A percentile compares a stretch with the other conserved stretches of the same genome.
phyloP scores from a whole-genome alignment of 1,140 invertebrate genomes.

The Octopus bimaculoides region DNA sequence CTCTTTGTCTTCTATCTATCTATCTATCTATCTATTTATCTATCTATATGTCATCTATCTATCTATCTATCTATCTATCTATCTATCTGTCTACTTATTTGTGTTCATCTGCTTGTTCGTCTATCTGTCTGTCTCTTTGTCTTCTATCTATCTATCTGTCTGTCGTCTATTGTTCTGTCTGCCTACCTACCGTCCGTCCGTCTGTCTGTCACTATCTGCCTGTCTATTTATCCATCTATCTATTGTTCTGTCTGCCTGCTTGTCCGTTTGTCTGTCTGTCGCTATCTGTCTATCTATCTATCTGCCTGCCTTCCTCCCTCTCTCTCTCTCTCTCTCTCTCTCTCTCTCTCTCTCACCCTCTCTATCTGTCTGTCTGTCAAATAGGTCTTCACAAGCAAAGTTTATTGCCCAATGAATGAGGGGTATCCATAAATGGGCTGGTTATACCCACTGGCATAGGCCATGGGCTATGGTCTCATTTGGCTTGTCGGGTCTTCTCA shows the following conservation, averaged over 20 bases:
- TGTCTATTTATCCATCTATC: neutral
- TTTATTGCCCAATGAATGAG: no score
- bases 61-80: constrained; percentile 15
- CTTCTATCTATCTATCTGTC: neutral
- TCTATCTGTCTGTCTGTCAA: neutral
- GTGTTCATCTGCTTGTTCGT: neutral
- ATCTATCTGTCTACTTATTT: neutral
- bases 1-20: constrained; percentile 43
- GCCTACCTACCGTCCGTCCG: no score
- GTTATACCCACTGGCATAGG: no score
- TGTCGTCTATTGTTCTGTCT: no score
- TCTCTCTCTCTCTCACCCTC: neutral
- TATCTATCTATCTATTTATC: neutral
- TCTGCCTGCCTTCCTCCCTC: neutral
- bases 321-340: neutral
- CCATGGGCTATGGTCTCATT: no score
- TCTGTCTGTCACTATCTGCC: no score
- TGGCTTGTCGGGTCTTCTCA: no score
- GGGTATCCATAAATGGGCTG: no score
- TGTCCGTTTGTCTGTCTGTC: no score
- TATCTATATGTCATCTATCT: no score
- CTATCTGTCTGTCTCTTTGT: neutral
- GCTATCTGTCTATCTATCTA: neutral
- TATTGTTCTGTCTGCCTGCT: neutral
- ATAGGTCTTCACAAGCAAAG: no score